Evolutionary conservation across 2,113 vertebrate genomes (phyloP), one percentile per base, ranked within the genome.

Genomic region (Xenopus borealis): DNA sequence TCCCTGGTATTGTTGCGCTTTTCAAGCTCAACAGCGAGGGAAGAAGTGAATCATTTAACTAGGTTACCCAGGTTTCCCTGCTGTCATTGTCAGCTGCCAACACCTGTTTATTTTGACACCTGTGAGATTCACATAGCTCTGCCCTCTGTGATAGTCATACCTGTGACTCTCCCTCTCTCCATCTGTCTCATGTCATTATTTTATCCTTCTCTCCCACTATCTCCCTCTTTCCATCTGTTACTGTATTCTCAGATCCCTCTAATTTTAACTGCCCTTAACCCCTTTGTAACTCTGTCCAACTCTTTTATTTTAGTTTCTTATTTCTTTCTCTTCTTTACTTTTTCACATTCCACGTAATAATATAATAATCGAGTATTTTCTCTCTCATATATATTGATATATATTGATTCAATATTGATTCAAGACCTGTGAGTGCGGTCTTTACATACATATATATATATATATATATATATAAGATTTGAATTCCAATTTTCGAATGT

Each of bases 101-200:
- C 44, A 52, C 65, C 65, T 67, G 44, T 67, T 67, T 50, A 45
- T 45, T 57, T 2, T 64, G 67, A 70, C n/a, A 30, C 61, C 58
- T 76, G 17, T 70, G 61, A 57, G 52, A 19, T 47, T 69, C 47
- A 64, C 47, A 64, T 27, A 70, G 18, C 47, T 23, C 66, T 69
- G 66, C 20, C 62, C 66, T 47, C 10, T 68, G n/a, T 77, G 30
- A 64, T 47, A 77, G 67, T 58, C 27, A 57, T 77, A 77, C 74
- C 74, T 77, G 74, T 57, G 67, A 62, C 47, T 69, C 58, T 76
- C 46, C 19, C 18, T 69, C 50, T 77, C 59, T 63, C 74, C 67
- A 77, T 77, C 74, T 69, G 74, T 47, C 47, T 77, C 68, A 30
- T 57, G 74, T 76, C 74, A 76, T 8, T 13, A 69, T 70, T 16